These are phyloP conservation scores for Cryptomyrus ogoouensis DNA, from an alignment of 2,113 vertebrate genomes.

Conservation along the genomic window DNA sequence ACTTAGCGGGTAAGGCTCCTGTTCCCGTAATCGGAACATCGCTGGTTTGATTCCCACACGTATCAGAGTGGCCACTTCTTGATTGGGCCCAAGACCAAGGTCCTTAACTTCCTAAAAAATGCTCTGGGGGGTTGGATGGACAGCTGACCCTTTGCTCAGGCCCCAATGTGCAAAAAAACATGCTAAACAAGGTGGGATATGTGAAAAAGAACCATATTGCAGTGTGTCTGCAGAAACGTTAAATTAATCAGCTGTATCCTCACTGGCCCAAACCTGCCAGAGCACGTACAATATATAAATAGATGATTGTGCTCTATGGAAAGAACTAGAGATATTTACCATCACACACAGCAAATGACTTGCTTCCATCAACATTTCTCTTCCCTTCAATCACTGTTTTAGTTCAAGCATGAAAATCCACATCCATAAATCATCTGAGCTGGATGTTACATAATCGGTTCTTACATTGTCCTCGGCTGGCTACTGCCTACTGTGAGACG, in stretches of 20 bases:
- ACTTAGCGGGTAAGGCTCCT: background rate
- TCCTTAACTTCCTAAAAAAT: background rate
- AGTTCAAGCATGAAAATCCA: background rate
- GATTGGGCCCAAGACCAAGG: background rate
- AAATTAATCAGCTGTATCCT: background rate
- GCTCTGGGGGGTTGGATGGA: background rate
- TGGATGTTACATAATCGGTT: background rate
- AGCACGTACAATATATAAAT: background rate
- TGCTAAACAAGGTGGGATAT: background rate
- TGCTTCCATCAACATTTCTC: background rate
- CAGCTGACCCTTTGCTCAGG: background rate
- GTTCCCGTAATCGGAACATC: background rate
- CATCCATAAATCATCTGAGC: background rate
- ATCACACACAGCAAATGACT: conserved; percentile 51
- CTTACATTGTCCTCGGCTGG: background rate
- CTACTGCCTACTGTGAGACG: background rate
- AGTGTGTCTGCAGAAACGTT: background rate
- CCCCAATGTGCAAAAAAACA: background rate
- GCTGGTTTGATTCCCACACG: background rate
- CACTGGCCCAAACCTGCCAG: background rate
- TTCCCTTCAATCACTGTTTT: background rate
- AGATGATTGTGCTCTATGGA: background rate
- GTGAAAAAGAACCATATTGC: background rate
- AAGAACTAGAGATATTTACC: conserved; percentile 61
- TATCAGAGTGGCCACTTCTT: background rate